Base-by-base conservation (phyloP, 2,888 invertebrate species). In the Agrilus mali region DNA sequence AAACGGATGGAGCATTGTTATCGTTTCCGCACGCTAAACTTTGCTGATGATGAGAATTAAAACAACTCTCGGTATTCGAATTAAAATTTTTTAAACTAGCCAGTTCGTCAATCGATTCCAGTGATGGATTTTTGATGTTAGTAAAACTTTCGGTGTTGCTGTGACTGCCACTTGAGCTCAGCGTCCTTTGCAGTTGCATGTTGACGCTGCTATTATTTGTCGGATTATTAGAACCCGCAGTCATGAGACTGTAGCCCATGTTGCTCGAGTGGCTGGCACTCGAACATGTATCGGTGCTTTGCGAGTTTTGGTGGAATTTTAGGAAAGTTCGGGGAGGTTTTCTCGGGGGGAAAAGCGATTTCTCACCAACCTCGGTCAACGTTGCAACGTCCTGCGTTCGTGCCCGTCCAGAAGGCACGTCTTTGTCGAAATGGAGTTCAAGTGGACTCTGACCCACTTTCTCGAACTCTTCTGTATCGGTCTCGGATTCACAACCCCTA, bases 401-500 rank as follows among this genome's bases (percentile, higher is more conserved):
- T 1, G 72, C 71, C 36, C 63, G 65, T 34, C 64, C 70, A 64
- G 54, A 64, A 2, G 70, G 66, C 7, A 58, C 68, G 51, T 72
- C 71, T 48, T 63, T 63, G 36, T 63, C 63, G 50, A 64, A 66
- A 42, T 63, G 58, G 40, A 66, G 53, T 37, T 70, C 71, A 47
- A 70, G 63, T 7, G 72, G 73, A 58, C 74, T 75, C 61, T 79
- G 81, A 13, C 78, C 73, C 7, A 87, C 77, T 60, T 82, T 83
- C 66, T 87, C 87, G 66, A 86, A 87, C 58, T 86, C 87, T 56
- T 86, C 85, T 0, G 82, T 81, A 58, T 87, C 86, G 0, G 83
- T 82, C 67, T 85, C 85, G 1, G 85, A 86, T 60, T 86, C 86
- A 59, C 82, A 81, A 49, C 80, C 82, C 60, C 85, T 85, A 67